Percentiles rank a stretch among this genome's conserved stretches.
phyloP scores from a whole-genome alignment of 2,797 vertebrate genomes.

The Anomalospiza imberbis region DNA sequence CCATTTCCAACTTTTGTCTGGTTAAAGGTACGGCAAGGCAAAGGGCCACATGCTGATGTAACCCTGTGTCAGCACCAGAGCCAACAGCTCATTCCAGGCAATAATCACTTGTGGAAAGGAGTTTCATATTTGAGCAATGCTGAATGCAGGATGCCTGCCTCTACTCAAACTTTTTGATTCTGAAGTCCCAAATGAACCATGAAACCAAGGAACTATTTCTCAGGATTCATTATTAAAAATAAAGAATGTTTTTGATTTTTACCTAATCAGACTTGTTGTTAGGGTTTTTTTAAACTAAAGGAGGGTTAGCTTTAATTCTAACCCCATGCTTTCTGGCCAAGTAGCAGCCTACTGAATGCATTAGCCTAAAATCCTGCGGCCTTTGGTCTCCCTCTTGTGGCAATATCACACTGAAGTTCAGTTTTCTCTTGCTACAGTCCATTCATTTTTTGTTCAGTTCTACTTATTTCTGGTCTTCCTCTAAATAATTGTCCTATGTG shows the following conservation, averaged over 20 bases:
- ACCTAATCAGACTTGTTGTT: background rate
- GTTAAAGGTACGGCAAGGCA: background rate
- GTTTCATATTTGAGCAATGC: background rate
- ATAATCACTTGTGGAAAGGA: too few species aligned
- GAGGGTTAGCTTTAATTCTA: background rate
- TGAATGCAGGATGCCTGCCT: background rate
- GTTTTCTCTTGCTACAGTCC: background rate
- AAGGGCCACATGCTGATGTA: background rate
- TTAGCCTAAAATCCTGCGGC: background rate
- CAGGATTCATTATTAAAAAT: background rate
- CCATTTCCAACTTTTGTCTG: background rate
- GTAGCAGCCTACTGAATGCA: background rate
- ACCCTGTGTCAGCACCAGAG: background rate
- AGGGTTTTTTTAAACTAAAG: background rate
- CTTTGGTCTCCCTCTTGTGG: conserved; percentile 58
- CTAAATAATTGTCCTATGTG: background rate
- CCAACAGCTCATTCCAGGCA: background rate
- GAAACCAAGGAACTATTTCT: background rate
- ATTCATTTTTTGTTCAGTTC: background rate
- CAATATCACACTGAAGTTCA: background rate
- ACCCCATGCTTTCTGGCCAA: background rate
- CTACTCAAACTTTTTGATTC: background rate
- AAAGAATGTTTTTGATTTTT: background rate
- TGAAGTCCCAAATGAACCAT: background rate
- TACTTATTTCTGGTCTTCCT: background rate